Evolutionary conservation across 1,140 invertebrate species (phyloP).

Genomic region (Bacillus rossius): DNA sequence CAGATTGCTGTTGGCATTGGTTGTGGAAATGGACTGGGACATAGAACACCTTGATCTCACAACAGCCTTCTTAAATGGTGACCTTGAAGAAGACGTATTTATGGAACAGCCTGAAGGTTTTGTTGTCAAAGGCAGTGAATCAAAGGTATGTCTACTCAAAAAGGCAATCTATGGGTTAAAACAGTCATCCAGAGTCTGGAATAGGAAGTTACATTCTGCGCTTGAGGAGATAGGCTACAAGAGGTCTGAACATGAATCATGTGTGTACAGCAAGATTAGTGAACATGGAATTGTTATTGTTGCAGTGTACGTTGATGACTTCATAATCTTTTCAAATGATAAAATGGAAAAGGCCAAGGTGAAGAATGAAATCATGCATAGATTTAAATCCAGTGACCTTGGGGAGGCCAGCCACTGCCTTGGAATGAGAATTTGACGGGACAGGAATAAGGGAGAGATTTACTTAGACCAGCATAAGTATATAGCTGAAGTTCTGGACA

Average conservation of each 20-base stretch:
- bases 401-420: no score
- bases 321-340: no score
- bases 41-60: slow-evolving; percentile 33
- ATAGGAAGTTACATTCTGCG: slow-evolving; percentile 24
- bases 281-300: no score
- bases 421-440: no score
- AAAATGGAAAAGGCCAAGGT: no score
- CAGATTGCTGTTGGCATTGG: slow-evolving; percentile 23
- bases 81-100: slow-evolving; percentile 40
- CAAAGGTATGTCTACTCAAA: slow-evolving; percentile 31
- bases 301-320: no score
- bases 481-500: no score
- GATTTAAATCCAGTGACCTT: no score
- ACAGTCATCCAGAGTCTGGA: slow-evolving; percentile 40
- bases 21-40: slow-evolving; percentile 23
- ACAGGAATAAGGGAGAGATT: no score
- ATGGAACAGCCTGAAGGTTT: slow-evolving; percentile 40
- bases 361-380: no score
- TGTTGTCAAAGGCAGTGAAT: slow-evolving; percentile 17
- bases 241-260: slow-evolving; percentile 21
- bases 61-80: slow-evolving; percentile 40
- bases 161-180: slow-evolving; percentile 42
- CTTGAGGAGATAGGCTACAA: slow-evolving; percentile 12
- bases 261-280: slow-evolving; percentile 3
- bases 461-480: no score